Conservation (phyloP, 2,888 invertebrate species). For the Drosophila antonietae region DNA sequence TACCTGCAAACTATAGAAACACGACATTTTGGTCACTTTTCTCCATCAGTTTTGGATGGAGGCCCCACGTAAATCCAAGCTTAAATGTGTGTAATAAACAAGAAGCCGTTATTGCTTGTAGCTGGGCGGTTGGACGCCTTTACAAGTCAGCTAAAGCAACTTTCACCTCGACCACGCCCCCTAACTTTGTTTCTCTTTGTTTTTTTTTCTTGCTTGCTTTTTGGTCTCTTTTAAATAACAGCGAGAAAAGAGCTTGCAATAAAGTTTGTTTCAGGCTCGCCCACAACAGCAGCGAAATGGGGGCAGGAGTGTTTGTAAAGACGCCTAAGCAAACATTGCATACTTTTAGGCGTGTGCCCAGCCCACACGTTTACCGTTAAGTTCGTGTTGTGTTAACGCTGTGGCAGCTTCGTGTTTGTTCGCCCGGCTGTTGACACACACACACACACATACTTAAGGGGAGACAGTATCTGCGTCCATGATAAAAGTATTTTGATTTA, state of each 20-base stretch:
- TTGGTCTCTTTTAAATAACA: slow-evolving; percentile 30
- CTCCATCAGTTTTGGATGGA: slow-evolving; percentile 20
- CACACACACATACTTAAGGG: slow-evolving; percentile 1
- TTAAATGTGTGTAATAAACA: slow-evolving; percentile 41
- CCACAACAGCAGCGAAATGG: slow-evolving; percentile 31
- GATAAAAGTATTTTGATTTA: slow-evolving; percentile 75
- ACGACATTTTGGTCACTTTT: slow-evolving; percentile 38
- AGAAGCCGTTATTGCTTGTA: slow-evolving; percentile 58
- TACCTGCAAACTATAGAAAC: slow-evolving; percentile 11
- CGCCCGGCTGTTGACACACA: slow-evolving; percentile 61
- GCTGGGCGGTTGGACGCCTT: slow-evolving; percentile 27
- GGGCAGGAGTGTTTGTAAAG: slow-evolving; percentile 53
- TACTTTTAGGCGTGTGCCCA: slow-evolving; percentile 56
- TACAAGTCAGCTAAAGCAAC: slow-evolving; percentile 31
- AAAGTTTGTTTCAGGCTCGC: slow-evolving; percentile 58
- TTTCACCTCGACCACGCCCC: slow-evolving; percentile 44
- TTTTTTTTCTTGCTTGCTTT: background rate
- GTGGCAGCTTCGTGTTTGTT: slow-evolving; percentile 41
- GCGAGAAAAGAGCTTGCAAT: slow-evolving; percentile 42
- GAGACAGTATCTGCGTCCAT: slow-evolving; percentile 31
- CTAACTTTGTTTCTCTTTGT: slow-evolving; percentile 33
- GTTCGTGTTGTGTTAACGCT: slow-evolving; percentile 48
- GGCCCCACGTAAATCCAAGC: slow-evolving; percentile 18
- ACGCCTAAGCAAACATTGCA: slow-evolving; percentile 72
- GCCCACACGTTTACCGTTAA: slow-evolving; percentile 43